Base-by-base conservation (phyloP, 2,797 vertebrate genomes). In the Chromis chromis region DNA sequence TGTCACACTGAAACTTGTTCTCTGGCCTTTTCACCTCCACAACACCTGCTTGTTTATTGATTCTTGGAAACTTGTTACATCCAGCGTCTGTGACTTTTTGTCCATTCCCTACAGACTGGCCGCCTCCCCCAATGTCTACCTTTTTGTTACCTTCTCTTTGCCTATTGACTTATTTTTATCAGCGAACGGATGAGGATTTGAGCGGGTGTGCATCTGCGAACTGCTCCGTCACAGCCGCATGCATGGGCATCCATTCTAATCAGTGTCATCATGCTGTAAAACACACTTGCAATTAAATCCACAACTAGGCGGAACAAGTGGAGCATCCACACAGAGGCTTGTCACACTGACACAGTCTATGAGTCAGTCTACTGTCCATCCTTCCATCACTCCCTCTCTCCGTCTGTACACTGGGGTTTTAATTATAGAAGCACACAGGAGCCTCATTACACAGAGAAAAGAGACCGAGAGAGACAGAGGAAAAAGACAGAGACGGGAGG, bases 371-470 rank as follows among this genome's bases (percentile, higher is more conserved):
- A 71, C 84, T 83, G 83, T 83, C 82, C 65, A 71, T 82, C 87
- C 76, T 75, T 83, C 78, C 65, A 76, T 87, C 84, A 69, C 76
- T 70, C 74, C 56, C 66, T 87, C 80, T 72, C 70, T 78, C 66
- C 54, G 39, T 87, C 76, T 70, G 70, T 69, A 85, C 84, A 86
- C 85, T 69, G 60, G 84, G 89, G 87, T 87, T 91, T 91, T 86
- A 91, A 92, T 91, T 89, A 92, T 80, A 83, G 78, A 84, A 83
- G 46, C 80, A 64, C 70, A 74, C 76, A 82, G 72, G 70, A 87
- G 82, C 80, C 73, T 89, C 79, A 91, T 88, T 86, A 90, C 79
- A 78, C 42, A 27, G 60, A 64, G 63, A 71, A 50, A 70, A 68
- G 39, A 81, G 63, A 68, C 7, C 28, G 49, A 71, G 65, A 65